These are phyloP conservation scores for Cosmorhoe ocellata DNA, from an alignment of 2,888 invertebrate species.

Conservation along the genomic window DNA sequence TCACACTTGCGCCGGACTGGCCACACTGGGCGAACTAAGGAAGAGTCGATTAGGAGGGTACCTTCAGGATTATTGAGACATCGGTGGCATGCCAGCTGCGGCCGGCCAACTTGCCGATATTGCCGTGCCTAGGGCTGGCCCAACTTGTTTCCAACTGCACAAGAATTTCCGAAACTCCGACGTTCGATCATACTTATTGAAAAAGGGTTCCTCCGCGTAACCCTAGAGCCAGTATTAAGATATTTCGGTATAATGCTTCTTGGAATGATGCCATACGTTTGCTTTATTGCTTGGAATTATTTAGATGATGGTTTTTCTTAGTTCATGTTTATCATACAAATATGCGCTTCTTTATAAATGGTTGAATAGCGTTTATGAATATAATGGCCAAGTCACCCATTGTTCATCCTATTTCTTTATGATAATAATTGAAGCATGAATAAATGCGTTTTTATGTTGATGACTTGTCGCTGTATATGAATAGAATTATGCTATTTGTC, in stretches of 20 bases:
- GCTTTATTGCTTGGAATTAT: conserved; percentile 52
- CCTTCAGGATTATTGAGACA: conserved; percentile 81
- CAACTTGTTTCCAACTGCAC: conserved; percentile 77
- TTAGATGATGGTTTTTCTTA: conserved; percentile 37
- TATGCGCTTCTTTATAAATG: conserved; percentile 25
- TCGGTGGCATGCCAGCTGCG: conserved; percentile 76
- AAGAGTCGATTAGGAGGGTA: conserved; percentile 80
- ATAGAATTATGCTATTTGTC: neutral
- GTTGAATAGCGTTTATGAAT: conserved; percentile 29
- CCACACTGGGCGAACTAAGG: conserved; percentile 61
- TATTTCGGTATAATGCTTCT: conserved; percentile 51
- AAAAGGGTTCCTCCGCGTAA: conserved; percentile 52
- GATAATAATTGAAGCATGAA: conserved; percentile 2
- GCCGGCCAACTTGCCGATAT: conserved; percentile 73
- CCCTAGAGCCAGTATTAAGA: conserved; percentile 43
- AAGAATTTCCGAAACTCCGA: conserved; percentile 71
- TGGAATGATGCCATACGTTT: conserved; percentile 54
- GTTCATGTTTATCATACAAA: conserved; percentile 31
- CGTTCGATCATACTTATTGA: conserved; percentile 73
- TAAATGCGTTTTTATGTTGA: conserved; percentile 2
- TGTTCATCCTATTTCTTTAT: conserved; percentile 16
- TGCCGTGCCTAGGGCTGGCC: conserved; percentile 65
- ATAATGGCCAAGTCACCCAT: conserved; percentile 24
- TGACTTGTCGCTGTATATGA: neutral
- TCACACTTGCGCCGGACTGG: conserved; percentile 76